These are phyloP conservation scores for Sebastes diploproa DNA, from an alignment of 2,797 vertebrate genomes.

Conservation along the genomic window DNA sequence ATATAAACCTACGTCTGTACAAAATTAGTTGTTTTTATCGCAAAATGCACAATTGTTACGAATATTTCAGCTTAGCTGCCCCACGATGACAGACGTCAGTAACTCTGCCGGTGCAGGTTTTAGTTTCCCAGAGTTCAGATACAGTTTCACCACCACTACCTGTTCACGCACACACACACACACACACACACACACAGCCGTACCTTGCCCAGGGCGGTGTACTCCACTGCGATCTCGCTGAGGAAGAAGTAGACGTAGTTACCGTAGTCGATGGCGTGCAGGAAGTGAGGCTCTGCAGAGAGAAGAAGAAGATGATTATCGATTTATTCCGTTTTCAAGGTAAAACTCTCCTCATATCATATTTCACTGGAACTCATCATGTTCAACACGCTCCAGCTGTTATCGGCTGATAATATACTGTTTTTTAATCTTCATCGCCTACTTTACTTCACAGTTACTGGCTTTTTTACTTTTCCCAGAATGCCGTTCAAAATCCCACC, in stretches of 20 bases:
- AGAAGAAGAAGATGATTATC: not conserved
- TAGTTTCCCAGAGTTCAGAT: too few relatives aligned
- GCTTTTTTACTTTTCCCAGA: not conserved
- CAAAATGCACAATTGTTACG: too few relatives aligned
- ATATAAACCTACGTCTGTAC: too few relatives aligned
- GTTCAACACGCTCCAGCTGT: not conserved
- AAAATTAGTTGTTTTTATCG: too few relatives aligned
- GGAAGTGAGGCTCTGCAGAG: constrained; percentile 92
- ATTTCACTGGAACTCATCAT: not conserved
- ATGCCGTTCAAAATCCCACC: not conserved
- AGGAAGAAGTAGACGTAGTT: constrained; percentile 98
- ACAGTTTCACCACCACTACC: too few relatives aligned
- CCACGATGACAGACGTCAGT: too few relatives aligned
- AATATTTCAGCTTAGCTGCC: too few relatives aligned
- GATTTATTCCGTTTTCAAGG: not conserved
- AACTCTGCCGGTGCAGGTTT: too few relatives aligned
- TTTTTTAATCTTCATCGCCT: not conserved
- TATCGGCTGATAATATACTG: not conserved
- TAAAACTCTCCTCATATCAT: not conserved
- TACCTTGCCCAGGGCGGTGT: constrained; percentile 94
- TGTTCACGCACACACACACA: not conserved
- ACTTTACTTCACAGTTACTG: not conserved
- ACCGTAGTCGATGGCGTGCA: constrained; percentile 95
- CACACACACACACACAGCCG: constrained; percentile 73
- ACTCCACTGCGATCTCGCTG: constrained; percentile 94